These are phyloP conservation scores for Chrysolina haemoptera DNA, from an alignment of 2,888 invertebrate genomes.

Conservation along the genomic window DNA sequence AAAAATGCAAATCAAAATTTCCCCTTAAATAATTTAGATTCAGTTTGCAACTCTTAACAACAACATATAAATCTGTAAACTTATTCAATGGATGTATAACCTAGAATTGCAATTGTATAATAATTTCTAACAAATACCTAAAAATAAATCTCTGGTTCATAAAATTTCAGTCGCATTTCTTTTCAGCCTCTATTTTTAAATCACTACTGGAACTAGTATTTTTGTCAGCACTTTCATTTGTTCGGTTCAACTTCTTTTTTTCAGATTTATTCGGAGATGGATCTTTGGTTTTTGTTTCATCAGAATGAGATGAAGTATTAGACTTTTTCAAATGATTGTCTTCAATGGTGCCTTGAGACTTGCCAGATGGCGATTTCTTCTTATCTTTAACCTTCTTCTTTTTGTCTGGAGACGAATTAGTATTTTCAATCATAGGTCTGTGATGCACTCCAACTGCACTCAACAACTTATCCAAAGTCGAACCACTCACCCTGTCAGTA, in stretches of 20 bases:
- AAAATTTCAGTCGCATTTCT: too few relatives aligned
- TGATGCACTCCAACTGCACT: constrained; percentile 31
- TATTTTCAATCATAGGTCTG: constrained; percentile 38
- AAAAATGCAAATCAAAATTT: too few relatives aligned
- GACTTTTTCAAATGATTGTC: not conserved
- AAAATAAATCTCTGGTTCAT: too few relatives aligned
- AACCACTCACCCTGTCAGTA: constrained; percentile 16
- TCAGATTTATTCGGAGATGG: not conserved
- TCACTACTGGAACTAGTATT: not conserved
- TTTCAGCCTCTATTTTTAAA: too few relatives aligned
- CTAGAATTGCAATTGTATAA: not conserved
- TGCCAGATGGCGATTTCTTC: not conserved
- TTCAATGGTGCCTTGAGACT: not conserved
- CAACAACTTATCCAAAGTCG: constrained; percentile 42
- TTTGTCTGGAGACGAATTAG: constrained; percentile 23
- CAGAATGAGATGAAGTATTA: not conserved
- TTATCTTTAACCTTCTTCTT: not conserved
- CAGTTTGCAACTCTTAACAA: not conserved
- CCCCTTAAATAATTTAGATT: not conserved
- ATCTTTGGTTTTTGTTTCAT: not conserved
- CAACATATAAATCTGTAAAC: not conserved
- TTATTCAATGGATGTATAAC: not conserved
- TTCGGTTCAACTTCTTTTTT: not conserved
- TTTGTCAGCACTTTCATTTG: not conserved
- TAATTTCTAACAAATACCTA: too few relatives aligned